These are phyloP conservation scores for Philopotamus ludificatus DNA, from an alignment of 1,140 invertebrate species.

Conservation along the genomic window DNA sequence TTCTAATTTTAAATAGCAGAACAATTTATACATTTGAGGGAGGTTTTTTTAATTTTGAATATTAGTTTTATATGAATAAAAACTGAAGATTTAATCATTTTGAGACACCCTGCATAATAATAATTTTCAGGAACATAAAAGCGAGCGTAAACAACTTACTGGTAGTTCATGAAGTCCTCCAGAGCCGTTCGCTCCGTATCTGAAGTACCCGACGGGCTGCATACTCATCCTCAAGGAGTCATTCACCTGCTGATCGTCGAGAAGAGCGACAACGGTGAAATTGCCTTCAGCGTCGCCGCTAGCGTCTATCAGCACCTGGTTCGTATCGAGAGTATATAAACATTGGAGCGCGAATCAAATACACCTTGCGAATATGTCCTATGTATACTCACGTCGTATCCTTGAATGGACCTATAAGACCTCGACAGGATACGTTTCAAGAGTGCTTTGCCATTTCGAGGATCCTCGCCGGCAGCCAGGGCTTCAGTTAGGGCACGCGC, in stretches of 20 bases:
- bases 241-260: conserved; percentile 57
- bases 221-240: conserved; percentile 60
- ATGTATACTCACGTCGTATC: conserved; percentile 65
- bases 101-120: too few species aligned
- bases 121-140: too few species aligned
- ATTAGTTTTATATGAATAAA: too few species aligned
- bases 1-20: too few species aligned
- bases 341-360: background rate
- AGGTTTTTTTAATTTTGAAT: too few species aligned
- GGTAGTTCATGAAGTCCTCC: conserved; percentile 44
- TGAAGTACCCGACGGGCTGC: conserved; percentile 72
- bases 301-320: conserved; percentile 76
- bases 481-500: conserved; percentile 74
- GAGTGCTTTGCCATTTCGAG: conserved; percentile 71
- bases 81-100: too few species aligned
- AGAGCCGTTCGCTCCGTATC: conserved; percentile 59
- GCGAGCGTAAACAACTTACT: too few species aligned
- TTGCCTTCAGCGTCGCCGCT: conserved; percentile 91
- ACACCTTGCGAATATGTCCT: background rate
- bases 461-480: conserved; percentile 64
- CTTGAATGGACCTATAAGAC: conserved; percentile 74
- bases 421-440: conserved; percentile 69
- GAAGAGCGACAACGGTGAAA: conserved; percentile 78
- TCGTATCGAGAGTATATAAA: background rate
- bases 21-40: too few species aligned